Evolutionary conservation across 1,140 invertebrate genomes (phyloP).

Genomic region (Mylabris phalerata): DNA sequence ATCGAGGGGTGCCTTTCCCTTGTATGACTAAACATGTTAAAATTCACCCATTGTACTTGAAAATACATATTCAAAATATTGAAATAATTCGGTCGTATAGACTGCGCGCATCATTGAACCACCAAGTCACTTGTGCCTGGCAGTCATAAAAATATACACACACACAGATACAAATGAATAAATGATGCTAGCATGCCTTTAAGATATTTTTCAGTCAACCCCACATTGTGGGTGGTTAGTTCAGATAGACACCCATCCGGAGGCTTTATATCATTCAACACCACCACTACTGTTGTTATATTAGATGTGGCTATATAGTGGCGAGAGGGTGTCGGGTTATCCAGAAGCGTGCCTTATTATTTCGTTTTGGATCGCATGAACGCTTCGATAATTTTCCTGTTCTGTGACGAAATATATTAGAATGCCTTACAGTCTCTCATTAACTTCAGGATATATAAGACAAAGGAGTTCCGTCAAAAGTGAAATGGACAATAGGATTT

Average conservation of each 20-base stretch:
- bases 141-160: neutral
- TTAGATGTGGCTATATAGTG: neutral
- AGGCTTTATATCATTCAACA: constrained; percentile 16
- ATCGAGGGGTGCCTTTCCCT: too few species aligned
- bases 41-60: too few species aligned
- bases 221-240: constrained; percentile 3
- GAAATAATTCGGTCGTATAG: constrained; percentile 13
- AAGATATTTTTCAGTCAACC: constrained; percentile 7
- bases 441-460: constrained; percentile 14
- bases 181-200: constrained; percentile 6
- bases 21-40: too few species aligned
- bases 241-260: neutral
- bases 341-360: constrained; percentile 21
- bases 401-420: constrained; percentile 19
- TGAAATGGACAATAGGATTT: constrained; percentile 13
- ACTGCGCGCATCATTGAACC: constrained; percentile 11
- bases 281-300: neutral
- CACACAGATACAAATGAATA: constrained; percentile 9
- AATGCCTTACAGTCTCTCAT: constrained; percentile 11
- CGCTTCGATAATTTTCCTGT: constrained; percentile 23
- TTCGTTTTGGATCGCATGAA: constrained; percentile 21
- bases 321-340: constrained; percentile 14
- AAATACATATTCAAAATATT: neutral
- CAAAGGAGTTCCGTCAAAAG: constrained; percentile 13
- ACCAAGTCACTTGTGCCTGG: too few species aligned